A percentile compares a stretch with the other conserved stretches of the same genome.
phyloP scores from a whole-genome alignment of 2,113 vertebrate genomes.

The Triplophysa tibetana region DNA sequence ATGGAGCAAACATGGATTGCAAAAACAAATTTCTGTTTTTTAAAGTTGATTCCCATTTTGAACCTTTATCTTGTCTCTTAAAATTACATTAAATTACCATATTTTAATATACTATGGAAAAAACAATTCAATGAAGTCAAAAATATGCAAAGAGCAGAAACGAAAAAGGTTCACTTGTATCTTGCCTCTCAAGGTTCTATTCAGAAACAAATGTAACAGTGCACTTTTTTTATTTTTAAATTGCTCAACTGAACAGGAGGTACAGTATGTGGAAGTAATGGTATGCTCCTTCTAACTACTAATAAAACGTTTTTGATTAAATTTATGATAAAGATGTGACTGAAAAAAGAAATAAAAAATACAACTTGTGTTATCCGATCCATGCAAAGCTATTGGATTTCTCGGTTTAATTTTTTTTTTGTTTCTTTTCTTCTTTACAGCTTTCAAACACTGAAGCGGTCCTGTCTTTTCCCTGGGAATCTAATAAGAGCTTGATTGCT shows the following conservation, averaged over 20 bases:
- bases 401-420: slow-evolving; percentile 21
- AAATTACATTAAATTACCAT: no score
- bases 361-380: background rate
- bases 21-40: no score
- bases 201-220: background rate
- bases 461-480: slow-evolving; percentile 62
- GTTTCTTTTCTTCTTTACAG: slow-evolving; percentile 29
- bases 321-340: background rate
- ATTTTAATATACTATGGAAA: no score
- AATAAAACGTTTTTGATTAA: background rate
- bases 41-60: no score
- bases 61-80: no score
- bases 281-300: background rate
- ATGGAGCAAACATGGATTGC: no score
- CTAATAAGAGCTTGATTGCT: slow-evolving; percentile 68
- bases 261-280: background rate
- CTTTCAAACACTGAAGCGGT: slow-evolving; percentile 43
- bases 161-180: background rate
- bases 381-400: slow-evolving; percentile 28
- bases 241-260: background rate
- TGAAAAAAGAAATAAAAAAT: background rate
- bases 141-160: no score
- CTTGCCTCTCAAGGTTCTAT: background rate
- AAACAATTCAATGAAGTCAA: no score
- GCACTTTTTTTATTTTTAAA: no score